These are phyloP conservation scores for Cephus rjabovi DNA, from an alignment of 2,888 invertebrate species.

Conservation along the genomic window DNA sequence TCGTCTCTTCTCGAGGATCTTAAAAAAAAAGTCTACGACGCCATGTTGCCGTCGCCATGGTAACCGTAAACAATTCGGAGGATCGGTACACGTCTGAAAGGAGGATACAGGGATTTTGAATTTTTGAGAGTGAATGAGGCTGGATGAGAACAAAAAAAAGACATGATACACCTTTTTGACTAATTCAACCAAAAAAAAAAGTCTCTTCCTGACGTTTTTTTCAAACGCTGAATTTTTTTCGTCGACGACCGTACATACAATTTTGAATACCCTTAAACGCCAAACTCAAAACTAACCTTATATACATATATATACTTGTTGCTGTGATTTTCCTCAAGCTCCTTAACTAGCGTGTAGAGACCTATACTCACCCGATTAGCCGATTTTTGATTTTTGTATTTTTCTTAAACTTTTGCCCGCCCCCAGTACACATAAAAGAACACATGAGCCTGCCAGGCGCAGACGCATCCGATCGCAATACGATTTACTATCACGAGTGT, in stretches of 20 bases:
- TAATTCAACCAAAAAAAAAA: neutral
- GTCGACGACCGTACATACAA: neutral
- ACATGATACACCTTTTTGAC: neutral
- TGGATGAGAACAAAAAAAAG: neutral
- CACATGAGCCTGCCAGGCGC: neutral
- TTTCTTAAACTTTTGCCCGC: neutral
- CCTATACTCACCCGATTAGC: neutral
- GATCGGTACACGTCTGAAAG: neutral
- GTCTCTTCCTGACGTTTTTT: neutral
- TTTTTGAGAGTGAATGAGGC: slow-evolving; percentile 5
- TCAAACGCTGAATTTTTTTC: neutral
- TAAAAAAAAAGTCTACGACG: neutral
- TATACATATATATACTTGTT: neutral
- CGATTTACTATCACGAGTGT: neutral
- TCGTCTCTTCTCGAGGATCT: neutral
- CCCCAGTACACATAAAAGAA: neutral
- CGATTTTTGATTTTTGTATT: neutral
- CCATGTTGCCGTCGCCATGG: neutral
- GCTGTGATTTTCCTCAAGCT: neutral
- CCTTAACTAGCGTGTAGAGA: neutral
- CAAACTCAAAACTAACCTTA: neutral
- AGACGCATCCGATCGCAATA: neutral
- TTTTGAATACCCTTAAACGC: neutral
- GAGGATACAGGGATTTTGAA: neutral
- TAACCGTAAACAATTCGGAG: neutral